Base-by-base conservation (phyloP, 2,797 vertebrate genomes). In the Microcaecilia unicolor region DNA sequence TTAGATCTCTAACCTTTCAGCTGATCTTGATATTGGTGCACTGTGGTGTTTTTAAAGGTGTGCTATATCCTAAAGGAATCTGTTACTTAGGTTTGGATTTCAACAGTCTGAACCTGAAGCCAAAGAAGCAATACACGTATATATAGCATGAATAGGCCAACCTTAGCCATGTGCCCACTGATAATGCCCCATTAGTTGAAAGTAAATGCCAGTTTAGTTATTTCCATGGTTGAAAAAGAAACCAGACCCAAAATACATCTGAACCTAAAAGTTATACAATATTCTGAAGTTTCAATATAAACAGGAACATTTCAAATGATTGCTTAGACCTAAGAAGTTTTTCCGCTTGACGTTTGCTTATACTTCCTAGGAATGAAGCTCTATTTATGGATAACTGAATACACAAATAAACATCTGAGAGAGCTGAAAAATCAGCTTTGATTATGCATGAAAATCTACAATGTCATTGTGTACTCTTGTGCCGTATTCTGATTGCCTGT, bases 401-500 rank as follows among this genome's bases (percentile, higher is more conserved):
- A 86, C 84, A 89, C 86, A 94, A 97, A 97, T 95, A 97, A 97
- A 93, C 90, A 90, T 78, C 61, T 66, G 77, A 76, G 81, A 79
- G 73, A 64, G 74, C 83, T 90, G 72, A 90, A 92, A 91, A 91
- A 91, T 90, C 84, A 83, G 79, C 87, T 89, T 91, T 93, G 92
- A 93, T 93, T 91, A 90, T 89, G 84, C 83, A 85, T 83, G 86
- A 84, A 85, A 78, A 87, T 86, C 83, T 81, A 87, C 87, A 77
- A 85, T 88, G 83, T 81, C 86, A 85, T 91, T 93, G 92, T 96
- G 87, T 92, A 92, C 71, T 80, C 88, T 87, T 73, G 74, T 58
- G 71, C 88, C 51, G 80, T 76, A 64, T 90, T 85, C 90, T 97
- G 93, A 98, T 97, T 97, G 92, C 86, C 81, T 94, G 91, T 97